These are phyloP conservation scores for Neolamprologus hecqui DNA, from an alignment of 2,113 vertebrate species.

Conservation along the genomic window DNA sequence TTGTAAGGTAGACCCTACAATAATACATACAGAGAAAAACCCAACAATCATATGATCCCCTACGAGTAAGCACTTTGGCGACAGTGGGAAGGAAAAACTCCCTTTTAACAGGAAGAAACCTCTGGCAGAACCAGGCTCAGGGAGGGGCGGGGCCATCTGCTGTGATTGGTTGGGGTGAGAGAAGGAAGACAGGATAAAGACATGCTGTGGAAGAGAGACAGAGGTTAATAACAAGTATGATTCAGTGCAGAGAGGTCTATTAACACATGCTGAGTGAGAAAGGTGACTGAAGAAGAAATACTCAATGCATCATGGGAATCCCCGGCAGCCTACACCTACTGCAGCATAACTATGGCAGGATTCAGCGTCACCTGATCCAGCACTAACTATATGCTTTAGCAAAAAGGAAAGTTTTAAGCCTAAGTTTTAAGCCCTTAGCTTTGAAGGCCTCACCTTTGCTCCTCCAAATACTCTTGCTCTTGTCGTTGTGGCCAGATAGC, in stretches of 20 bases:
- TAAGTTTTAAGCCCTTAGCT: not conserved
- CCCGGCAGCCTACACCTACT: accelerated
- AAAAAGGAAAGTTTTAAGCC: no score
- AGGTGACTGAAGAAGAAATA: accelerated
- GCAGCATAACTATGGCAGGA: not conserved
- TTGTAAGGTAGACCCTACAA: no score
- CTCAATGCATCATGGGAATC: not conserved
- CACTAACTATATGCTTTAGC: not conserved
- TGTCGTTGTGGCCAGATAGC: not conserved
- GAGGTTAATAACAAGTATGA: accelerated
- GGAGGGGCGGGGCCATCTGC: not conserved
- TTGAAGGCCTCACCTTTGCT: not conserved
- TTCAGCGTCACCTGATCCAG: accelerated
- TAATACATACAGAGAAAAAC: no score
- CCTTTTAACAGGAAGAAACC: not conserved
- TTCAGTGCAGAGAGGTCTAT: accelerated
- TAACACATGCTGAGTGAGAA: accelerated
- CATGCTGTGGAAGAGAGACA: accelerated
- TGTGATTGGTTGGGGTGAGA: accelerated
- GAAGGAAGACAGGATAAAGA: not conserved
- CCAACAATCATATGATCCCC: no score
- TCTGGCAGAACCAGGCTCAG: accelerated
- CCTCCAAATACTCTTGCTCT: not conserved
- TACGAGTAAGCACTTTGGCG: no score
- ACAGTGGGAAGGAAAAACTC: not conserved